A percentile compares a stretch with the other conserved stretches of the same genome.
Evolutionary conservation across 1,140 invertebrate species (phyloP).

Genomic region (Mesaphorura yosii): DNA sequence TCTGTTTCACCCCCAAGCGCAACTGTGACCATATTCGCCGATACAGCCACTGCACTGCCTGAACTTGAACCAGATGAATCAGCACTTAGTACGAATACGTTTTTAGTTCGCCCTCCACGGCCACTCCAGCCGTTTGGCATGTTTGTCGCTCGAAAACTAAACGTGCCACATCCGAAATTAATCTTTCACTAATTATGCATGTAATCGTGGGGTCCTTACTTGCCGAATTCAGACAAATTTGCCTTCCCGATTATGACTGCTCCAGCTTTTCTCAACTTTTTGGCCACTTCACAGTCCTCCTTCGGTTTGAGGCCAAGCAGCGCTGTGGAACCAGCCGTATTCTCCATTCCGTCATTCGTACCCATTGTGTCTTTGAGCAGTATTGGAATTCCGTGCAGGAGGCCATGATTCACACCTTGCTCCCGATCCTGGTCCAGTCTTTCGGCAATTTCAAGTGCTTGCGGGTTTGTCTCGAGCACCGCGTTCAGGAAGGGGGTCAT

Average conservation of each 20-base stretch:
- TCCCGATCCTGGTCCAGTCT: slow-evolving; percentile 6
- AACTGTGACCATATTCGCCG: slow-evolving; percentile 11
- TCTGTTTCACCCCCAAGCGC: slow-evolving; percentile 21
- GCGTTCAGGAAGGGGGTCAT: slow-evolving; percentile 9
- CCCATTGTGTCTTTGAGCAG: slow-evolving; percentile 17
- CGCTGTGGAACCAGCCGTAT: slow-evolving; percentile 11
- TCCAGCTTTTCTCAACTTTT: slow-evolving; percentile 1
- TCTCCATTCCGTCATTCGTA: slow-evolving; percentile 13
- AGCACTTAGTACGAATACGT: slow-evolving; percentile 1
- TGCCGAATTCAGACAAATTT: slow-evolving; percentile 12
- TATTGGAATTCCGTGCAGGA: slow-evolving; percentile 16
- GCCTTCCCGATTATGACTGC: slow-evolving; percentile 14
- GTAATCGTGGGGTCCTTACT: slow-evolving; percentile 4
- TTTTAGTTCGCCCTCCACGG: slow-evolving; percentile 13
- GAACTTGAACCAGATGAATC: slow-evolving; percentile 10
- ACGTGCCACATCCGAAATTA: background rate
- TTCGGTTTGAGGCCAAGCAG: slow-evolving; percentile 11
- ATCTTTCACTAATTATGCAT: background rate
- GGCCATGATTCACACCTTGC: background rate
- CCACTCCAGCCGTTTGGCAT: slow-evolving; percentile 21
- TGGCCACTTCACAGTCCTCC: slow-evolving; percentile 9
- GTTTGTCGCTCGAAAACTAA: slow-evolving; percentile 12
- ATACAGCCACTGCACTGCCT: slow-evolving; percentile 12
- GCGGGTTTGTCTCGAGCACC: background rate
- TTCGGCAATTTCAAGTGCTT: background rate